Evolutionary conservation across 1,140 invertebrate species (phyloP).

Genomic region (Andrena cerasifolii): DNA sequence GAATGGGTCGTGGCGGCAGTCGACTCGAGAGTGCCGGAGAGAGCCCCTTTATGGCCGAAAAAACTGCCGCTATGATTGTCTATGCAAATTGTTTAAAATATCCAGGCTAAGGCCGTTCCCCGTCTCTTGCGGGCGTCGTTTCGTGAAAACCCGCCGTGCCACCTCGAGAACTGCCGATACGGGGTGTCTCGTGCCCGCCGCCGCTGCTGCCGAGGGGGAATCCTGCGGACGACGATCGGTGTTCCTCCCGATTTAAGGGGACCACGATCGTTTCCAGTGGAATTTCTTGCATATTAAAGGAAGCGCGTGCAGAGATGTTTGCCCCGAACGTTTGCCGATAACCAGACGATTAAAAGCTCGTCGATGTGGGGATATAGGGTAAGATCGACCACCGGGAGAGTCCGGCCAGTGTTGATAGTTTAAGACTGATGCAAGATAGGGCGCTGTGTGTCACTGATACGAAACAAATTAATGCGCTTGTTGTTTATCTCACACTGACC

Average conservation of each 20-base stretch:
- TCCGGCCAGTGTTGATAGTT: no score
- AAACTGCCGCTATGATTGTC: slow-evolving; percentile 82
- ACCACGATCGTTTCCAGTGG: neutral
- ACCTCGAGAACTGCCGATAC: slow-evolving; percentile 17
- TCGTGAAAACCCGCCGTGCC: slow-evolving; percentile 40
- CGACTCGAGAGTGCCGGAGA: slow-evolving; percentile 62
- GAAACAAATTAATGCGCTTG: no score
- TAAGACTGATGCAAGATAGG: no score
- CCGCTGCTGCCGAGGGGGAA: neutral
- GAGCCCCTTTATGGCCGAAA: slow-evolving; percentile 79
- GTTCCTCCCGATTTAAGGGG: neutral
- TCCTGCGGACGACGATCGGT: slow-evolving; percentile 4
- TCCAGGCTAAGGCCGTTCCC: slow-evolving; percentile 65
- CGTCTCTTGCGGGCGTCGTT: slow-evolving; percentile 47
- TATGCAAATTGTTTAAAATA: slow-evolving; percentile 83
- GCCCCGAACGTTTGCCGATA: neutral
- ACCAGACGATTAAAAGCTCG: slow-evolving; percentile 5
- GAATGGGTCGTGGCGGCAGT: slow-evolving; percentile 59
- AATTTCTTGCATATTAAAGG: neutral
- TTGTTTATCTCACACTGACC: no score
- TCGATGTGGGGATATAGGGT: neutral
- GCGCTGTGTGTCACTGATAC: no score
- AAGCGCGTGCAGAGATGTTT: no score
- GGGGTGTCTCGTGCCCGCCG: neutral
- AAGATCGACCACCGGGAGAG: no score